Evolutionary conservation across 2,797 vertebrate species (phyloP).

Genomic region (Spinus olivaceus): DNA sequence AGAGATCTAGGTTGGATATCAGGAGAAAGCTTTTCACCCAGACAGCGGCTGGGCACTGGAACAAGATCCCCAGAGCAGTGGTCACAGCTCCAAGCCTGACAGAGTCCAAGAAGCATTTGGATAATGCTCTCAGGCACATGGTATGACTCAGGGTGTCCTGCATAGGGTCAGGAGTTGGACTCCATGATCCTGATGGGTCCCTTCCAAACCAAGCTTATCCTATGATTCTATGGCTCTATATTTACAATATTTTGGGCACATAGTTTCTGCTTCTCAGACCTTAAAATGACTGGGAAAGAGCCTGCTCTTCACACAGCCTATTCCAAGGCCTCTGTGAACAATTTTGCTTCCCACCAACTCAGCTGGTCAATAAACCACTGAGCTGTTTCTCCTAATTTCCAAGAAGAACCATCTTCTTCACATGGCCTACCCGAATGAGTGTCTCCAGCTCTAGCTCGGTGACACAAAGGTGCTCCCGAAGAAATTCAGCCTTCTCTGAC

Average conservation of each 20-base stretch:
- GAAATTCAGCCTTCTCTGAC: conserved; percentile 88
- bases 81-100: neutral
- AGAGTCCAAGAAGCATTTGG: neutral
- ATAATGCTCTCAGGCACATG: neutral
- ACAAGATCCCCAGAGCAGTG: neutral
- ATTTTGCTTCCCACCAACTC: neutral
- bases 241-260: neutral
- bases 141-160: neutral
- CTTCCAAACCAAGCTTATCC: neutral
- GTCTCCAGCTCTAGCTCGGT: conserved; percentile 86
- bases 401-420: neutral
- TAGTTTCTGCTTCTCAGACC: neutral
- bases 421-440: conserved; percentile 85
- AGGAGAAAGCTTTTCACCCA: neutral
- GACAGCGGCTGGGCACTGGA: neutral
- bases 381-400: neutral
- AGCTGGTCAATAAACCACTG: neutral
- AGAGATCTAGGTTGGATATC: neutral
- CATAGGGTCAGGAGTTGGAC: neutral
- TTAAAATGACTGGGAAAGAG: neutral
- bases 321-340: neutral
- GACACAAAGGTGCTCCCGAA: conserved; percentile 87
- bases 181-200: neutral
- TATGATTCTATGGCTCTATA: neutral
- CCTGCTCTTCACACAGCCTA: neutral